phyloP scores from a whole-genome alignment of 30 jellyfish, hydroid and myxozoan genomes.

The Hydractinia echinata region DNA sequence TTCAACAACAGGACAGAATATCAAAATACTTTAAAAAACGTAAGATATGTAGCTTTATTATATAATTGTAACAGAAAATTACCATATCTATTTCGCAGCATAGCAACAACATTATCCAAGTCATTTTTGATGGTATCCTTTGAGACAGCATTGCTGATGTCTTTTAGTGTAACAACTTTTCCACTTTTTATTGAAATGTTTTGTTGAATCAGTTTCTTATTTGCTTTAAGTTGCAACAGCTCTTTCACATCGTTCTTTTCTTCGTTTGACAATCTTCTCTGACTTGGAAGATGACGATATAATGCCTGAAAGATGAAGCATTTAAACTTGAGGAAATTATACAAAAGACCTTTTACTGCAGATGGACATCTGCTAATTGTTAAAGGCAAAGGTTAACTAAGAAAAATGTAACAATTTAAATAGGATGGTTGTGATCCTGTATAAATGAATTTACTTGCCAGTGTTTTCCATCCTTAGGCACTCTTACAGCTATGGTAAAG shows the following conservation, averaged over 20 bases:
- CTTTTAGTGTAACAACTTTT: conserved; percentile 26
- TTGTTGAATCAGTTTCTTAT: conserved; percentile 25
- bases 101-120: conserved; percentile 3
- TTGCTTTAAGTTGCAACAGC: neutral
- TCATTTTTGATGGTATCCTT: conserved; percentile 13
- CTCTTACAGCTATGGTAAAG: too few relatives aligned
- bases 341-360: too few relatives aligned
- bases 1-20: too few relatives aligned
- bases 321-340: too few relatives aligned
- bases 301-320: too few relatives aligned
- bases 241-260: neutral
- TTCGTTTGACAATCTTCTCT: conserved; percentile 5
- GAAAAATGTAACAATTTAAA: too few relatives aligned
- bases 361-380: too few relatives aligned
- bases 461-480: too few relatives aligned
- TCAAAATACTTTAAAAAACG: too few relatives aligned
- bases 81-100: conserved; percentile 11
- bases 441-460: neutral
- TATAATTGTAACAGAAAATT: neutral
- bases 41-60: too few relatives aligned
- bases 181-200: conserved; percentile 18
- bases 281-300: conserved; percentile 39
- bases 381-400: too few relatives aligned
- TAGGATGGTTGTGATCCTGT: too few relatives aligned
- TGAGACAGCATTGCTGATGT: conserved; percentile 17